A percentile compares a stretch with the other conserved stretches of the same genome.
Evolutionary conservation across 2,888 invertebrate genomes (phyloP).

Genomic region (Dicranocentrus wangi): DNA sequence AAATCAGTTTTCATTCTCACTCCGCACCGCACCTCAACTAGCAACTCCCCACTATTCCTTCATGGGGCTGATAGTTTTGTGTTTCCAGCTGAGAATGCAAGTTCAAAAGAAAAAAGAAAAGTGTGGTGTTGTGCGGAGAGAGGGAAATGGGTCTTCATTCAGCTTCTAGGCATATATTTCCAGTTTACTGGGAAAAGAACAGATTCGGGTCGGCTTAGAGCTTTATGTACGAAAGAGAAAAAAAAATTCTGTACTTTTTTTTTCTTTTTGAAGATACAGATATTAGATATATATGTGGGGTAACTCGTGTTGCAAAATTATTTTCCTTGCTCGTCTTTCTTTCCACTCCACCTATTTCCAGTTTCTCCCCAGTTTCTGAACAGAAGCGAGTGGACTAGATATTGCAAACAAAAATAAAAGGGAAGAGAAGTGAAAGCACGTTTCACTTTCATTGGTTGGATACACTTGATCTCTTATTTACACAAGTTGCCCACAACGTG

Average conservation of each 20-base stretch:
- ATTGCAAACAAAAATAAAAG: not conserved
- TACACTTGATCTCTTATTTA: conserved; percentile 60
- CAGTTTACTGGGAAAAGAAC: not conserved
- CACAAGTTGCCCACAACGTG: conserved; percentile 46
- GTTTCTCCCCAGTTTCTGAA: not conserved
- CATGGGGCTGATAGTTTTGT: too few relatives aligned
- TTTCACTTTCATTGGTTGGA: conserved; percentile 53
- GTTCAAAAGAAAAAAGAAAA: not conserved
- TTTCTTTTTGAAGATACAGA: conserved; percentile 1
- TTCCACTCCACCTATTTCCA: not conserved
- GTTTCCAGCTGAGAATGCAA: not conserved
- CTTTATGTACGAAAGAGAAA: not conserved
- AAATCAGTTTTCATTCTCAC: conserved; percentile 33
- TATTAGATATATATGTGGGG: not conserved
- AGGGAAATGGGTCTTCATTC: conserved; percentile 12
- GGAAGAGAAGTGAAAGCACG: conserved; percentile 36
- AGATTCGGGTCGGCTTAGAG: not conserved
- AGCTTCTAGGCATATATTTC: conserved; percentile 37
- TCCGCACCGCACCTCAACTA: not conserved
- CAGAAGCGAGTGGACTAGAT: not conserved
- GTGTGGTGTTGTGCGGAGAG: not conserved
- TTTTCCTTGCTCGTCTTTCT: conserved; percentile 12
- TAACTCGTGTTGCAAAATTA: conserved; percentile 8
- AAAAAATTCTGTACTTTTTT: not conserved
- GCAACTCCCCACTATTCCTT: too few relatives aligned